phyloP scores from a whole-genome alignment of 2,888 invertebrate genomes.

The Periphyllus acericola region DNA sequence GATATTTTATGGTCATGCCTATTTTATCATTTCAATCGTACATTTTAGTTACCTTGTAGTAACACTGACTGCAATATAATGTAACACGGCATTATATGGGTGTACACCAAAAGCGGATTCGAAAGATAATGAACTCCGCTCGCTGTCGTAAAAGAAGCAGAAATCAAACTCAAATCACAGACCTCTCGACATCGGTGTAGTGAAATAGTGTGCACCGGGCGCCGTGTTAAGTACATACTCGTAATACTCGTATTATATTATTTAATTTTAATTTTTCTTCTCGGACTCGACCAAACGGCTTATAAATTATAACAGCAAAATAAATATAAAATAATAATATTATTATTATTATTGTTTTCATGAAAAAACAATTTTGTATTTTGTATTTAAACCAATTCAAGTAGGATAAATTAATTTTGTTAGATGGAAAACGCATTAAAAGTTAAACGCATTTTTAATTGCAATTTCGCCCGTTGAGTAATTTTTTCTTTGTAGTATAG shows the following conservation, averaged over 20 bases:
- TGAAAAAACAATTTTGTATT: constrained; percentile 2
- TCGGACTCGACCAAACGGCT: neutral
- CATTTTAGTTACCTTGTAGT: no score
- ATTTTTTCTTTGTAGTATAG: neutral
- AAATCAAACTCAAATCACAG: neutral
- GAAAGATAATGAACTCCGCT: neutral
- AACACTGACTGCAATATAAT: no score
- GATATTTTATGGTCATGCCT: no score
- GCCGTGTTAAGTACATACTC: neutral
- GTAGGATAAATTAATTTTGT: constrained; percentile 27
- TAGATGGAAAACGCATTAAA: constrained; percentile 22
- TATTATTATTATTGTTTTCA: neutral
- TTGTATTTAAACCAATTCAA: neutral
- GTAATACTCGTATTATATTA: neutral
- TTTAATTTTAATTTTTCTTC: no score
- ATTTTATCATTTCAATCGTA: no score
- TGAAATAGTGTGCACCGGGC: neutral
- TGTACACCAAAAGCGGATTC: neutral
- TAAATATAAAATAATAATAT: neutral
- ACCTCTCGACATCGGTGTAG: neutral
- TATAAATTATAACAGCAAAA: neutral
- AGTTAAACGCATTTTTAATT: constrained; percentile 40
- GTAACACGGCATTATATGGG: neutral
- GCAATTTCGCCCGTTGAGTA: neutral
- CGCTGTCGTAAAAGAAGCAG: no score